Conservation (phyloP, 1,140 invertebrate species). For the Caenorhabditis briggsae region DNA sequence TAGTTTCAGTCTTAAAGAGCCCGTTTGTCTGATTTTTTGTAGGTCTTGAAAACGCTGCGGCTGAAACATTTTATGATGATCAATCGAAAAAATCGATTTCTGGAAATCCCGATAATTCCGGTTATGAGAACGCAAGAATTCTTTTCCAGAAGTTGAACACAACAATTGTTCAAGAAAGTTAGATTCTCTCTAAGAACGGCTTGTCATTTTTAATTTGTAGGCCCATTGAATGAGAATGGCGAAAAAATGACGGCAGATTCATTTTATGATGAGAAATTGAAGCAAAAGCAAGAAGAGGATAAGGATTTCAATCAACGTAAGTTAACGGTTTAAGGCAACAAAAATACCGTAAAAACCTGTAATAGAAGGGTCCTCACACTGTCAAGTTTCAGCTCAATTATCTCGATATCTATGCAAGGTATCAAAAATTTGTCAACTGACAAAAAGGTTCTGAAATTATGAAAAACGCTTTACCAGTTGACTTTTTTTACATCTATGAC, state of each 20-base stretch:
- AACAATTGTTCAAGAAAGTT: not conserved
- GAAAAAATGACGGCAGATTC: slow-evolving; percentile 30
- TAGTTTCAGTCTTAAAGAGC: not conserved
- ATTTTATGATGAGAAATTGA: slow-evolving; percentile 35
- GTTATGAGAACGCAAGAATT: not conserved
- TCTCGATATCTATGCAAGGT: too few relatives aligned
- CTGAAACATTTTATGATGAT: slow-evolving; percentile 31
- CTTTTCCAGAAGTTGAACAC: not conserved
- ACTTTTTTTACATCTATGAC: too few relatives aligned
- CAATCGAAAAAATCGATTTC: not conserved
- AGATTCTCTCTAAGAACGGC: not conserved
- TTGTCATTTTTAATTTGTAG: not conserved
- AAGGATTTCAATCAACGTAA: not conserved
- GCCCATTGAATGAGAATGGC: not conserved
- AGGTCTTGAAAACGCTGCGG: not conserved
- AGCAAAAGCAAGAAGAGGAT: slow-evolving; percentile 26
- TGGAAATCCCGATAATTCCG: not conserved
- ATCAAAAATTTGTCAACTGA: too few relatives aligned
- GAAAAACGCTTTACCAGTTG: too few relatives aligned
- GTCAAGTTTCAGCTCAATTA: too few relatives aligned
- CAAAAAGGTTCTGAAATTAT: too few relatives aligned
- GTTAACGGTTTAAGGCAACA: not conserved
- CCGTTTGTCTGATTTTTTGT: not conserved
- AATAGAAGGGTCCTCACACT: too few relatives aligned
- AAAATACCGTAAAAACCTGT: too few relatives aligned